Evolutionary conservation across 2,888 invertebrate species (phyloP).

Genomic region (Agriotes lineatus): DNA sequence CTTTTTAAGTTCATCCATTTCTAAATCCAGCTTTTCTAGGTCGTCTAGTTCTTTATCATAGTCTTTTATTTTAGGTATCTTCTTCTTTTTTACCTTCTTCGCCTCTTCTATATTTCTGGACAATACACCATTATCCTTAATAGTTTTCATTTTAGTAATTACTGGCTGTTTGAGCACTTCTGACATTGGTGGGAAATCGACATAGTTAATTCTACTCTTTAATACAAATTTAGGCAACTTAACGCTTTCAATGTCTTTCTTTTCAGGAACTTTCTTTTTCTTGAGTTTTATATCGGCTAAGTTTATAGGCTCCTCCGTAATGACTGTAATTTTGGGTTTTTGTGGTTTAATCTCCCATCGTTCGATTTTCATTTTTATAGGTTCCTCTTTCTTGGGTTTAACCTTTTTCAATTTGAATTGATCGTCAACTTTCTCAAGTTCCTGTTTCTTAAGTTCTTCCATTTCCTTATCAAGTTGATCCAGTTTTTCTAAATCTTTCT

Average conservation of each 20-base stretch:
- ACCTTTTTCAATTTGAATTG: slow-evolving; percentile 57
- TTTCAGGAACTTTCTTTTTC: slow-evolving; percentile 66
- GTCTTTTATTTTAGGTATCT: slow-evolving; percentile 64
- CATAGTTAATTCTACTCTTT: slow-evolving; percentile 66
- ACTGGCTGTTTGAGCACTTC: slow-evolving; percentile 52
- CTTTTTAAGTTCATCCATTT: slow-evolving; percentile 63
- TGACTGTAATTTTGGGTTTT: slow-evolving; percentile 51
- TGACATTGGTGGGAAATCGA: slow-evolving; percentile 73
- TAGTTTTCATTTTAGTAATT: slow-evolving; percentile 58
- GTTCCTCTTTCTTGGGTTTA: slow-evolving; percentile 53
- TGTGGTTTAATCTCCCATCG: slow-evolving; percentile 66
- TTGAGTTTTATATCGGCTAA: slow-evolving; percentile 76
- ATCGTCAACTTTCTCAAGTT: slow-evolving; percentile 63
- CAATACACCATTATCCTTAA: slow-evolving; percentile 65
- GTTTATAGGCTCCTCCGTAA: slow-evolving; percentile 69
- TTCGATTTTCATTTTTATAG: slow-evolving; percentile 61
- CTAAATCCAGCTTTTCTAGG: slow-evolving; percentile 65
- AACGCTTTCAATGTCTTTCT: slow-evolving; percentile 60
- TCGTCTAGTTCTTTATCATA: slow-evolving; percentile 61
- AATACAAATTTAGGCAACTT: slow-evolving; percentile 67
- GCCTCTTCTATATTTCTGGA: slow-evolving; percentile 69
- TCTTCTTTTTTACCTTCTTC: slow-evolving; percentile 64
- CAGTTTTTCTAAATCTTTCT: slow-evolving; percentile 53
- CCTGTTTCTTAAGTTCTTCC: slow-evolving; percentile 65
- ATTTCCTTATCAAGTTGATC: slow-evolving; percentile 65